These are phyloP conservation scores for Todiramphus saurophagus DNA, from an alignment of 2,113 vertebrate species.

Conservation along the genomic window DNA sequence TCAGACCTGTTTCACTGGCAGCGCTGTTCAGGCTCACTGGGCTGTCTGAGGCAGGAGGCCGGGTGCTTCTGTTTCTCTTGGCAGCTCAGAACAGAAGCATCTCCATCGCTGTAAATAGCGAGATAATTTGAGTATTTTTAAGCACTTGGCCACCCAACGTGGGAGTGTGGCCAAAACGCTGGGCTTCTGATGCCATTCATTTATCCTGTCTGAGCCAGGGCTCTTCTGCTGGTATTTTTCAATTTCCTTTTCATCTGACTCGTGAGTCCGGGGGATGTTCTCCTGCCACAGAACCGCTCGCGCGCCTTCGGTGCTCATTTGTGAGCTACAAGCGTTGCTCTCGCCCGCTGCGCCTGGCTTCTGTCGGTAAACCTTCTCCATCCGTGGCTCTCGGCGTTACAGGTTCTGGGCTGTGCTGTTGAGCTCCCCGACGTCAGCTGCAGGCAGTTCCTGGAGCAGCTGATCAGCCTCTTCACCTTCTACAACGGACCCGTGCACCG, in stretches of 20 bases:
- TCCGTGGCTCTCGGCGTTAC: not conserved
- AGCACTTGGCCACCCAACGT: not conserved
- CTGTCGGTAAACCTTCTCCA: not conserved
- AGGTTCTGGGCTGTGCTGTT: constrained; percentile 87
- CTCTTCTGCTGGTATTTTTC: not conserved
- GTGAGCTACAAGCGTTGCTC: not conserved
- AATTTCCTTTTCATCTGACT: not conserved
- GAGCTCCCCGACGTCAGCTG: constrained; percentile 88
- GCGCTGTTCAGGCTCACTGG: not conserved
- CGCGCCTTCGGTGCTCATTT: too few species aligned
- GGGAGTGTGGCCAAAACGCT: not conserved
- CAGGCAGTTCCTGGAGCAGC: constrained; percentile 82
- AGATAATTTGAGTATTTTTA: not conserved
- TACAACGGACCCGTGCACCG: constrained; percentile 82
- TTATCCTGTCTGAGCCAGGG: not conserved
- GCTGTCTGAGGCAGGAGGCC: not conserved
- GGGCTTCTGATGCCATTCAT: not conserved
- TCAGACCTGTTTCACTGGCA: not conserved
- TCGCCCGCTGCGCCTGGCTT: not conserved
- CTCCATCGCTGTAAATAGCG: not conserved
- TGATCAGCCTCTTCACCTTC: constrained; percentile 89
- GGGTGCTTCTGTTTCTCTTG: not conserved
- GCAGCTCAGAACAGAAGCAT: not conserved
- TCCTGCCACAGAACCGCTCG: not conserved
- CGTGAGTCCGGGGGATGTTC: not conserved